A percentile compares a stretch with the other conserved stretches of the same genome.
Conservation (phyloP, 2,888 invertebrate genomes). For the Arge pagana region DNA sequence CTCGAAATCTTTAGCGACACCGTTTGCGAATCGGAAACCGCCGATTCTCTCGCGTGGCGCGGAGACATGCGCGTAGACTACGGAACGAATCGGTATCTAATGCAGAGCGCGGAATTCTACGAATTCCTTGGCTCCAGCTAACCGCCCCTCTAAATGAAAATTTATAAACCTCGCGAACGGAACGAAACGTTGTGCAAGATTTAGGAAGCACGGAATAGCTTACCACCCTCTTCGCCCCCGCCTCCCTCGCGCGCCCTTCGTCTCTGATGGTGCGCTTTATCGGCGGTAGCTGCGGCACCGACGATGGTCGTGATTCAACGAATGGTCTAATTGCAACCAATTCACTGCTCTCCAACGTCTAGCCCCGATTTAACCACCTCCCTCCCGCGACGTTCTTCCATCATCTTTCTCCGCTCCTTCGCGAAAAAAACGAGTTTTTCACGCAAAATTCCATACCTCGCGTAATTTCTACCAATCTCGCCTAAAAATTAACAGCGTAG, state of each 20-base stretch:
- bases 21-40: too few species aligned
- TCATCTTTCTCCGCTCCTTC: background rate
- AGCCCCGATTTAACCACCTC: background rate
- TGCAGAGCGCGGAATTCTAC: constrained; percentile 10
- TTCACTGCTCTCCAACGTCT: constrained; percentile 11
- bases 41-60: too few species aligned
- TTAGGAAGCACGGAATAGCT: constrained; percentile 8
- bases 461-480: too few species aligned
- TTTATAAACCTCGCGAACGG: constrained; percentile 12
- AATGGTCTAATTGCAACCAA: constrained; percentile 15
- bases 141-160: constrained; percentile 9
- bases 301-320: constrained; percentile 3
- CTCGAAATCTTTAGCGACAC: too few species aligned
- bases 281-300: background rate
- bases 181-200: constrained; percentile 15
- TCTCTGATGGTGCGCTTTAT: background rate
- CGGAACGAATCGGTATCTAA: constrained; percentile 1
- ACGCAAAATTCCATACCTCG: too few species aligned
- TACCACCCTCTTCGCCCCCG: background rate
- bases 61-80: too few species aligned
- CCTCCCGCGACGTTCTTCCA: background rate
- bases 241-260: background rate
- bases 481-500: too few species aligned
- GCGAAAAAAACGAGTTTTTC: too few species aligned
- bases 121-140: constrained; percentile 7